phyloP scores from a whole-genome alignment of 2,888 invertebrate genomes.

The Amblyteles armatorius region DNA sequence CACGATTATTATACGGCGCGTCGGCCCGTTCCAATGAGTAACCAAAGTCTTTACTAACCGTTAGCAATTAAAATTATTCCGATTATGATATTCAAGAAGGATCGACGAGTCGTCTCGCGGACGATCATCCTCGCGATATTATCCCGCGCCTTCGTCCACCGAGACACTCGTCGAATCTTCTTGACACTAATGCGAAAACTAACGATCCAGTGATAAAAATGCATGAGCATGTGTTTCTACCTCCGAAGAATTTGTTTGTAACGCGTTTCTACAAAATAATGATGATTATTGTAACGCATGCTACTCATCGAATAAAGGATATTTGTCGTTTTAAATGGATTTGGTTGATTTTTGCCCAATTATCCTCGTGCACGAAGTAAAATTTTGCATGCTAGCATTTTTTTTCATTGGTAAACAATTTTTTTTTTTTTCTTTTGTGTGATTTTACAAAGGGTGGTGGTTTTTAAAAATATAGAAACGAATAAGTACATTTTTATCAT shows the following conservation, averaged over 20 bases:
- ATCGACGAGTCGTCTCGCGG: slow-evolving; percentile 24
- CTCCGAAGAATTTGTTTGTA: slow-evolving; percentile 74
- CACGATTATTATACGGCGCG: slow-evolving; percentile 36
- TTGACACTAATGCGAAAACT: slow-evolving; percentile 51
- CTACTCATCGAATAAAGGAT: slow-evolving; percentile 80
- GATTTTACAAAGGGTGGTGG: slow-evolving; percentile 32
- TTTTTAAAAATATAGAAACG: slow-evolving; percentile 30
- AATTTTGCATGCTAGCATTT: slow-evolving; percentile 57
- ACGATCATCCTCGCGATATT: slow-evolving; percentile 19
- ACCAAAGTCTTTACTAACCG: slow-evolving; percentile 41
- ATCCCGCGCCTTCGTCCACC: neutral
- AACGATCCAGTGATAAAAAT: slow-evolving; percentile 62
- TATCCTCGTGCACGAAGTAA: slow-evolving; percentile 77
- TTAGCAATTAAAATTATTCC: slow-evolving; percentile 37
- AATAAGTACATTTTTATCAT: slow-evolving; percentile 28
- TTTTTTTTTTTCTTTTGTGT: slow-evolving; percentile 25
- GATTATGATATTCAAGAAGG: slow-evolving; percentile 35
- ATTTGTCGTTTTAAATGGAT: slow-evolving; percentile 79
- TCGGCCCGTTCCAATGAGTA: slow-evolving; percentile 33
- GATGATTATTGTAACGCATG: slow-evolving; percentile 81
- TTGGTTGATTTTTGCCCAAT: slow-evolving; percentile 79
- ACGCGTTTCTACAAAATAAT: slow-evolving; percentile 68
- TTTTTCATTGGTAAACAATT: slow-evolving; percentile 22
- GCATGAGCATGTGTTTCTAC: slow-evolving; percentile 79
- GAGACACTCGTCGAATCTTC: slow-evolving; percentile 42